Percentiles rank a stretch among this genome's conserved stretches.
Evolutionary conservation across 2,113 vertebrate genomes (phyloP).

Genomic region (Trichechus manatus): DNA sequence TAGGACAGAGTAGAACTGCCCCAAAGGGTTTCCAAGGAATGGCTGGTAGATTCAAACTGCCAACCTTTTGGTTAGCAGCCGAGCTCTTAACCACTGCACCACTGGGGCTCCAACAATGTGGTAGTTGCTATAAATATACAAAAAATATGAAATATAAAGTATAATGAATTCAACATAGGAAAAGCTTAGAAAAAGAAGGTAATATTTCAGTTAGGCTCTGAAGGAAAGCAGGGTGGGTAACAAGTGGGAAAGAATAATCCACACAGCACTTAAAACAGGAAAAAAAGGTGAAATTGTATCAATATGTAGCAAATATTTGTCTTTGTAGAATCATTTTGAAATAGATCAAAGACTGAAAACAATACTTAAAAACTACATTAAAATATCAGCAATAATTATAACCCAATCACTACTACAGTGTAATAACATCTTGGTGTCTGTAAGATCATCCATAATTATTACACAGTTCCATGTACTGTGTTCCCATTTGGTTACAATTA

Average conservation of each 20-base stretch:
- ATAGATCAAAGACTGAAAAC: not conserved
- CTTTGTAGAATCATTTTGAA: slow-evolving; percentile 41
- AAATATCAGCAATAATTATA: slow-evolving; percentile 4
- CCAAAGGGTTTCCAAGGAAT: too few relatives aligned
- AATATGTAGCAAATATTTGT: not conserved
- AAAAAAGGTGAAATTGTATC: not conserved
- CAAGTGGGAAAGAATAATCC: not conserved
- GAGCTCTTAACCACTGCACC: too few relatives aligned
- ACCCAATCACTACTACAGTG: not conserved
- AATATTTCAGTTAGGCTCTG: slow-evolving; percentile 25
- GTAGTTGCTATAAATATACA: slow-evolving; percentile 13
- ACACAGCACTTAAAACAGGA: not conserved
- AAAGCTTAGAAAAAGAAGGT: not conserved
- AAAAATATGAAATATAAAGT: not conserved
- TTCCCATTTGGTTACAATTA: slow-evolving; percentile 9
- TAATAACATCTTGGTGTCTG: not conserved
- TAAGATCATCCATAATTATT: not conserved
- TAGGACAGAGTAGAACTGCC: too few relatives aligned
- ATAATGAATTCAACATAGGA: not conserved
- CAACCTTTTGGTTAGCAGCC: too few relatives aligned
- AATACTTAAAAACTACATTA: not conserved
- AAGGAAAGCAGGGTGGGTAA: not conserved
- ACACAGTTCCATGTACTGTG: not conserved
- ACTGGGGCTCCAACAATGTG: not conserved
- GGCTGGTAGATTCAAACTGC: too few relatives aligned